Conservation (phyloP, 2,888 invertebrate species). For the Anagyrus pseudococci region DNA sequence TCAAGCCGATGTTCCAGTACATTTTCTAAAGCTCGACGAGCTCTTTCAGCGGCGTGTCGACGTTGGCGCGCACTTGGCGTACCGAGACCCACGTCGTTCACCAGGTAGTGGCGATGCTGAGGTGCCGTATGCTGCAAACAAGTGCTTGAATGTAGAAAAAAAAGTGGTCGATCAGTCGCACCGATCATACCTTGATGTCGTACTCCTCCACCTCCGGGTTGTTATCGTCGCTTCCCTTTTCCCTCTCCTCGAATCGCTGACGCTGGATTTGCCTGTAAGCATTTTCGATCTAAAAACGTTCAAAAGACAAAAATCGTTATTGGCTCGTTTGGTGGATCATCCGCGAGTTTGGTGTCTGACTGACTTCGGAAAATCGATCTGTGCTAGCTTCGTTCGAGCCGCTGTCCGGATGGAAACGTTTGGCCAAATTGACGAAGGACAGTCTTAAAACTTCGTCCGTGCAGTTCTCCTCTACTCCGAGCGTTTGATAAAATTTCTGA, state of each 20-base stretch:
- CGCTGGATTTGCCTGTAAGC: conserved; percentile 70
- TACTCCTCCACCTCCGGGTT: conserved; percentile 63
- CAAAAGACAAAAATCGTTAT: too few species aligned
- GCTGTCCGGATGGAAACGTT: conserved; percentile 86
- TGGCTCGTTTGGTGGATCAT: too few species aligned
- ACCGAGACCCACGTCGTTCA: conserved; percentile 78
- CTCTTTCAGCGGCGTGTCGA: conserved; percentile 75
- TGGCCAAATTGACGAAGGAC: conserved; percentile 79
- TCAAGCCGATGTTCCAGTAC: conserved; percentile 72
- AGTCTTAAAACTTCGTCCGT: conserved; percentile 75
- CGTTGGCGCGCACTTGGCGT: conserved; percentile 80
- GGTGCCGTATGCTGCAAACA: conserved; percentile 78
- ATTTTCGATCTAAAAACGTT: conserved; percentile 68
- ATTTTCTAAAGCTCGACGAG: conserved; percentile 74
- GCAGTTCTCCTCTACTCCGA: conserved; percentile 72
- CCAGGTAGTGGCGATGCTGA: conserved; percentile 86
- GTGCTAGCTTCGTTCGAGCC: conserved; percentile 74
- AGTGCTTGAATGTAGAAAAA: conserved; percentile 61
- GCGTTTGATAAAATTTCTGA: conserved; percentile 73
- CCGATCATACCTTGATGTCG: conserved; percentile 22
- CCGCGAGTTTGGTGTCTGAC: conserved; percentile 7
- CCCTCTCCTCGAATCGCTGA: conserved; percentile 42
- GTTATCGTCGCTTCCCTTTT: conserved; percentile 55
- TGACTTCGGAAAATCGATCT: conserved; percentile 75
- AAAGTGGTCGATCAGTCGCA: not conserved